These are phyloP conservation scores for Poecilia picta DNA, from an alignment of 2,797 vertebrate species.

Conservation along the genomic window DNA sequence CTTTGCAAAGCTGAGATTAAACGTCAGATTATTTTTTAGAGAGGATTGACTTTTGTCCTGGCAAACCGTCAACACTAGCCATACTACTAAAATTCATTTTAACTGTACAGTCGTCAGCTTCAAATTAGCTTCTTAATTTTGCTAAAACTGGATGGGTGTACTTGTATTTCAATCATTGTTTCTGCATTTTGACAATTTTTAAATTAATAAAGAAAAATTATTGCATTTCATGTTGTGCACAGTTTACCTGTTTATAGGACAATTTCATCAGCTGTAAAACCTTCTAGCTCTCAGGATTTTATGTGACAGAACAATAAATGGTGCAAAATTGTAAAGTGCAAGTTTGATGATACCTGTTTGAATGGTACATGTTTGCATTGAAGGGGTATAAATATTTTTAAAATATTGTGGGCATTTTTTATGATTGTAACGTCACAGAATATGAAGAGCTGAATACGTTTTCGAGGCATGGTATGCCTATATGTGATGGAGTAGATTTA, in stretches of 20 bases:
- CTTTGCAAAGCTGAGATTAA: background rate
- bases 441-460: background rate
- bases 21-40: background rate
- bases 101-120: background rate
- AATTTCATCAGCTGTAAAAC: background rate
- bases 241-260: background rate
- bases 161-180: background rate
- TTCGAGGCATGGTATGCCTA: background rate
- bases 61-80: background rate
- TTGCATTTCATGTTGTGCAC: background rate
- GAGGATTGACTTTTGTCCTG: background rate
- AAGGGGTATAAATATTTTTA: too few species aligned
- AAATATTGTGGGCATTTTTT: background rate
- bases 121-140: background rate
- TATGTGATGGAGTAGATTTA: slow-evolving; percentile 48
- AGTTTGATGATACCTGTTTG: too few species aligned
- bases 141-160: background rate
- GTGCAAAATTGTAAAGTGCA: too few species aligned
- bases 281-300: too few species aligned
- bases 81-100: background rate
- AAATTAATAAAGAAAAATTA: background rate
- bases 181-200: background rate
- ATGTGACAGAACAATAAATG: too few species aligned
- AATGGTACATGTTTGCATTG: too few species aligned
- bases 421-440: background rate